Conservation (phyloP, 2,113 vertebrate species). For the Tenebrosternarchus preto region DNA sequence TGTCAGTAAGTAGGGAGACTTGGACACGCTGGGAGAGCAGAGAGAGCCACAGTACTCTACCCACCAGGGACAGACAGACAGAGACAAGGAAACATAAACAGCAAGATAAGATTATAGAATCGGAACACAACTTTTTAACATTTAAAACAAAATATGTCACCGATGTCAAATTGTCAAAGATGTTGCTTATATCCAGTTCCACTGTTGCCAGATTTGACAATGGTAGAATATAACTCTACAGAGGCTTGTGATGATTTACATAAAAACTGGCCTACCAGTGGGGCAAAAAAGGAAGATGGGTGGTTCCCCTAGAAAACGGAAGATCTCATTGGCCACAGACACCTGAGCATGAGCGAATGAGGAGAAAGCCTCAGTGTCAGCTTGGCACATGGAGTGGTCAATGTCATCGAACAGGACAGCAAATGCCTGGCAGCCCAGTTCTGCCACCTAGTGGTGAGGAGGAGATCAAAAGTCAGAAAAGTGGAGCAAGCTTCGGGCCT, state of each 20-base stretch:
- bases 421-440: constrained; percentile 82
- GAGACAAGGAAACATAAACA: background rate
- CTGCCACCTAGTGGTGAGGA: constrained; percentile 73
- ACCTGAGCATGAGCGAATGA: constrained; percentile 86
- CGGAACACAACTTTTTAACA: too few relatives aligned
- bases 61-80: constrained; percentile 6
- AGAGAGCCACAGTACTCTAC: constrained; percentile 84
- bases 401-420: constrained; percentile 86
- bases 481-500: constrained; percentile 13
- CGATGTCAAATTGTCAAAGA: too few relatives aligned
- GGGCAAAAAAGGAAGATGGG: constrained; percentile 85
- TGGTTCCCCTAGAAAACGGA: constrained; percentile 79
- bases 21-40: constrained; percentile 79
- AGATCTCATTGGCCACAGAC: constrained; percentile 82
- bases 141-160: too few relatives aligned
- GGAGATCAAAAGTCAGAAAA: background rate
- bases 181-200: too few relatives aligned
- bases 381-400: constrained; percentile 84
- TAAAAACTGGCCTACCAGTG: constrained; percentile 72
- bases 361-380: constrained; percentile 81
- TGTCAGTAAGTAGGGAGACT: constrained; percentile 81
- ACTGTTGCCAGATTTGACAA: too few relatives aligned
- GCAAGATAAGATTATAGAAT: too few relatives aligned
- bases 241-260: constrained; percentile 4
- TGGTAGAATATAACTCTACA: background rate